phyloP scores from a whole-genome alignment of 2,888 invertebrate genomes.

The Shargacucullia verbasci region DNA sequence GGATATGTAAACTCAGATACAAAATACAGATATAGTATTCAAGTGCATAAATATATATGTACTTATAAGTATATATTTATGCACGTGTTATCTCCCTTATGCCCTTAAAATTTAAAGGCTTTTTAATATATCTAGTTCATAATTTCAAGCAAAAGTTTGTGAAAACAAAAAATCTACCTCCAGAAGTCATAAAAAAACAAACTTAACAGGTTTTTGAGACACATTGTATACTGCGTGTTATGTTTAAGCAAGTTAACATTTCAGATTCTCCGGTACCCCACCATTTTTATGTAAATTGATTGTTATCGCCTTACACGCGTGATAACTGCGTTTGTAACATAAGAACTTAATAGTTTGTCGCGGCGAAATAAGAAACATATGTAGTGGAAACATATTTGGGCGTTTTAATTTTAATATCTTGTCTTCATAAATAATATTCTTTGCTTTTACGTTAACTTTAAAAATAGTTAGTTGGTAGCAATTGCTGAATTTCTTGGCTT shows the following conservation, averaged over 20 bases:
- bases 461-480: no score
- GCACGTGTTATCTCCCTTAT: no score
- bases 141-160: no score
- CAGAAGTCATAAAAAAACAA: no score
- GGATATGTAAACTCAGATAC: no score
- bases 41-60: no score
- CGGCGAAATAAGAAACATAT: conserved; percentile 29
- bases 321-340: conserved; percentile 39
- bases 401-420: conserved; percentile 5
- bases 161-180: no score
- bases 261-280: background rate
- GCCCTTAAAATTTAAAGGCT: no score
- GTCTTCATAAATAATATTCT: background rate
- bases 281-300: conserved; percentile 31
- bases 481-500: no score
- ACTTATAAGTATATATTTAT: no score
- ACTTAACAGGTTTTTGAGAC: background rate
- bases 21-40: no score
- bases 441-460: background rate
- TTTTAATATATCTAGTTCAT: no score
- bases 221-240: background rate
- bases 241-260: background rate
- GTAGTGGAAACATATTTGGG: conserved; percentile 20
- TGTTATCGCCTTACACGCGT: conserved; percentile 32
- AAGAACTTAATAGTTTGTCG: conserved; percentile 34